These are phyloP conservation scores for Vimba vimba DNA, from an alignment of 2,113 vertebrate genomes.

Conservation along the genomic window DNA sequence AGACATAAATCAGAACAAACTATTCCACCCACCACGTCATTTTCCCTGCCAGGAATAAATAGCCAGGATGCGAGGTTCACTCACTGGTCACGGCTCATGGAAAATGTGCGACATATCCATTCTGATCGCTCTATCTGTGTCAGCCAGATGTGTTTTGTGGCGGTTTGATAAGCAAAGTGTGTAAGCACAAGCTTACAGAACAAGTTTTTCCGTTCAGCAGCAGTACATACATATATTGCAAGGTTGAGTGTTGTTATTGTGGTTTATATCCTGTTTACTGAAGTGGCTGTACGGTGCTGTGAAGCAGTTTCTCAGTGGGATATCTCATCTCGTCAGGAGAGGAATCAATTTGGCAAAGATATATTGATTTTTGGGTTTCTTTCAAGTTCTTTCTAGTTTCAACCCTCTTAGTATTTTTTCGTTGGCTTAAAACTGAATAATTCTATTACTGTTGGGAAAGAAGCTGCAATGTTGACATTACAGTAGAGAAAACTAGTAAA, in stretches of 20 bases:
- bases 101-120: constrained; percentile 42
- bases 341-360: constrained; percentile 14
- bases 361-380: constrained; percentile 38
- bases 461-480: not conserved
- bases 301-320: constrained; percentile 26
- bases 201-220: not conserved
- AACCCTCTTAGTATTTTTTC: not conserved
- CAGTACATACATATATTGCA: constrained; percentile 15
- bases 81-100: constrained; percentile 26
- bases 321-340: constrained; percentile 16
- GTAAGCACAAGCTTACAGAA: constrained; percentile 21
- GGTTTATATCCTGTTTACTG: constrained; percentile 31
- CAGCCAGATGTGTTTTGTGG: constrained; percentile 41
- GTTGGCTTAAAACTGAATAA: not conserved
- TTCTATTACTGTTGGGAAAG: not conserved
- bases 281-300: constrained; percentile 4
- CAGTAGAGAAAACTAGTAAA: not conserved
- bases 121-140: constrained; percentile 45
- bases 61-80: constrained; percentile 37
- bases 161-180: not conserved
- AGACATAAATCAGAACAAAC: constrained; percentile 46
- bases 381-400: not conserved
- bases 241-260: constrained; percentile 9
- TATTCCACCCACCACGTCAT: constrained; percentile 29
- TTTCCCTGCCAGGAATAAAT: constrained; percentile 48